Evolutionary conservation across 30 jellyfish, hydroid and myxozoan species (phyloP).

Genomic region (Clytia hemisphaerica): DNA sequence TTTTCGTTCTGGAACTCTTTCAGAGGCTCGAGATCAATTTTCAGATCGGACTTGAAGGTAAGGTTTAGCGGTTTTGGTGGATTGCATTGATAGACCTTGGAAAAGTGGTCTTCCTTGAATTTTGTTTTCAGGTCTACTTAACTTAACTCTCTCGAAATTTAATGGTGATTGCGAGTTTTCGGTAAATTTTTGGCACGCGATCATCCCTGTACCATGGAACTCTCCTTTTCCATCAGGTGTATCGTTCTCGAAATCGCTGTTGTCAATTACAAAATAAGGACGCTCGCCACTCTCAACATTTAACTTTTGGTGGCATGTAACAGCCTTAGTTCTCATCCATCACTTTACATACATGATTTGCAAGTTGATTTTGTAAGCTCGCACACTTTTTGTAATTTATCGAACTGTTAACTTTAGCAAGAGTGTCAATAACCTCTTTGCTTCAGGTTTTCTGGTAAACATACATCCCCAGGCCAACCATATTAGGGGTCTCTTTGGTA

Average conservation of each 20-base stretch:
- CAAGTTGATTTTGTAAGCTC: background rate
- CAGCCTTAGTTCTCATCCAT: conserved; percentile 3
- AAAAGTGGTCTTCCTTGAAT: background rate
- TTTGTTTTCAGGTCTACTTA: background rate
- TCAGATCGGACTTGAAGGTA: too few relatives aligned
- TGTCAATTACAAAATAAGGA: conserved; percentile 6
- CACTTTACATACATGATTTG: background rate
- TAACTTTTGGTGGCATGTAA: conserved; percentile 2
- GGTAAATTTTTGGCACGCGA: background rate
- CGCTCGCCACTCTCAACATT: conserved; percentile 2
- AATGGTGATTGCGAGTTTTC: too few relatives aligned
- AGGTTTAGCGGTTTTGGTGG: too few relatives aligned
- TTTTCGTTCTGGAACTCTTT: too few relatives aligned
- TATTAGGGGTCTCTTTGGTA: background rate
- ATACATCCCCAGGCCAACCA: background rate
- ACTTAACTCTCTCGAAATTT: too few relatives aligned
- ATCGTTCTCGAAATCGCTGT: conserved; percentile 11
- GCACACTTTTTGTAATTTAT: background rate
- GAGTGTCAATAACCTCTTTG: background rate
- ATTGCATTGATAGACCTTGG: background rate
- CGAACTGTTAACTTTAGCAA: background rate
- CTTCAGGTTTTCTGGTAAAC: conserved; percentile 2
- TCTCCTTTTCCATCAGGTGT: conserved; percentile 16
- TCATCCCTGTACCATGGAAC: conserved; percentile 21
- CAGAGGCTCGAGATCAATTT: too few relatives aligned